Percentiles rank a stretch among this genome's conserved stretches.
Conservation (phyloP, 2,888 invertebrate species). For the Abrostola triplasia region DNA sequence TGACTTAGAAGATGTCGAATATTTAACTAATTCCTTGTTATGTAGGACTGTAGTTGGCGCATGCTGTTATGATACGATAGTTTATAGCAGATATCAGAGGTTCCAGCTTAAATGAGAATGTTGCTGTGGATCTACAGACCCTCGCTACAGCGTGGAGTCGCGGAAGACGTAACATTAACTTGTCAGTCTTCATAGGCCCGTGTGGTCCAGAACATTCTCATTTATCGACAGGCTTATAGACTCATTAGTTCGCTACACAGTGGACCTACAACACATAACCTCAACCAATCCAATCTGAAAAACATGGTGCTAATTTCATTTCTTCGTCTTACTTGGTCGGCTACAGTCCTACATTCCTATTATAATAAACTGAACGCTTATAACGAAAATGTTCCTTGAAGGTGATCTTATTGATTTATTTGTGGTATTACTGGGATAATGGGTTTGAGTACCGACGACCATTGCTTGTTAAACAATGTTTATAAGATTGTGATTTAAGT, state of each 20-base stretch:
- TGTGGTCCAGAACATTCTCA: slow-evolving; percentile 16
- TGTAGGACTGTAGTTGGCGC: slow-evolving; percentile 45
- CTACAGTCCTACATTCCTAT: slow-evolving; percentile 40
- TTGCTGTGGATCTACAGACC: background rate
- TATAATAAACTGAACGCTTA: slow-evolving; percentile 55
- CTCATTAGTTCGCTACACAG: slow-evolving; percentile 14
- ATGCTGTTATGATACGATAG: slow-evolving; percentile 48
- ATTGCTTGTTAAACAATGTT: slow-evolving; percentile 29
- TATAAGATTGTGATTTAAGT: slow-evolving; percentile 8
- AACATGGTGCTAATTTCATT: slow-evolving; percentile 61
- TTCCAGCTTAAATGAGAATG: slow-evolving; percentile 32
- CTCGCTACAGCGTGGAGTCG: no score
- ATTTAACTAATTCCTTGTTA: slow-evolving; percentile 41
- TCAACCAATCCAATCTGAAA: slow-evolving; percentile 48
- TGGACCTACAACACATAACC: slow-evolving; percentile 21
- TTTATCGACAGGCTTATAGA: slow-evolving; percentile 20
- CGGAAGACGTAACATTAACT: no score
- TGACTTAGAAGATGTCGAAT: slow-evolving; percentile 42
- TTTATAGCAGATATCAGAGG: slow-evolving; percentile 42
- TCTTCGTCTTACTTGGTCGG: slow-evolving; percentile 42
- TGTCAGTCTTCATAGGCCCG: background rate
- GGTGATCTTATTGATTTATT: slow-evolving; percentile 50
- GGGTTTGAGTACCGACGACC: slow-evolving; percentile 26
- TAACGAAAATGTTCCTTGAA: slow-evolving; percentile 58
- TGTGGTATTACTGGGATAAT: slow-evolving; percentile 43